Evolutionary conservation across 1,140 invertebrate species (phyloP), one percentile per base, ranked within the genome.

Genomic region (Brachionus sp.): DNA sequence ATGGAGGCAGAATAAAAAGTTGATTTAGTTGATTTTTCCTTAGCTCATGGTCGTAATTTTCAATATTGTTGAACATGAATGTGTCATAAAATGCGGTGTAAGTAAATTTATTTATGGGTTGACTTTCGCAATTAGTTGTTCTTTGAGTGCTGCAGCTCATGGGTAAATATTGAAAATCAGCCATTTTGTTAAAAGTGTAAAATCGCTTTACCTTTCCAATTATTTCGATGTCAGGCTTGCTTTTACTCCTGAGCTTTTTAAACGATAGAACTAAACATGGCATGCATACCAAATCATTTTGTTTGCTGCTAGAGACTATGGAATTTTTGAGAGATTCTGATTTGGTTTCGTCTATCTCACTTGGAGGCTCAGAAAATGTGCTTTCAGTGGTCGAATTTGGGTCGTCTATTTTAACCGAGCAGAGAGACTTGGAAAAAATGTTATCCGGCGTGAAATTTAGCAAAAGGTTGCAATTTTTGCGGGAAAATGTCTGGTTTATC

Each of bases 131-230:
- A 42, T 80, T 62, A 6, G 29, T 23, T 19, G 57, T 62, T 80
- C 50, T 29, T 13, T 57, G 33, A 13, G 50, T 39, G 25, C 13
- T 29, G 35, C 88, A 86, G 57, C 89, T 86, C 84, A 95, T 90
- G 25, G 95, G 94, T 57, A 97, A 87, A 88, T 93, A 97, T 89
- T 97, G 95, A 88, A 95, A 97, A 89, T 98, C 95, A 88, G 92
- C 93, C 83, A 96, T 88, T 86, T 91, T 94, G 95, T 86, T 16
- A 75, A 83, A 78, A 83, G 53, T 66, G 50, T 80, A 80, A 25
- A 80, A 37, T 62, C 50, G 23, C 25, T 62, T 80, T 19, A 80
- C 33, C 16, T 66, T 80, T 7, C 77, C 77, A 1, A 62, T 39
- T 42, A 80, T 39, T 80, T 62, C 37, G 2, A 62, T 42, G 37